These are phyloP conservation scores for Chironomus tepperi DNA, from an alignment of 1,140 invertebrate species.

Conservation along the genomic window DNA sequence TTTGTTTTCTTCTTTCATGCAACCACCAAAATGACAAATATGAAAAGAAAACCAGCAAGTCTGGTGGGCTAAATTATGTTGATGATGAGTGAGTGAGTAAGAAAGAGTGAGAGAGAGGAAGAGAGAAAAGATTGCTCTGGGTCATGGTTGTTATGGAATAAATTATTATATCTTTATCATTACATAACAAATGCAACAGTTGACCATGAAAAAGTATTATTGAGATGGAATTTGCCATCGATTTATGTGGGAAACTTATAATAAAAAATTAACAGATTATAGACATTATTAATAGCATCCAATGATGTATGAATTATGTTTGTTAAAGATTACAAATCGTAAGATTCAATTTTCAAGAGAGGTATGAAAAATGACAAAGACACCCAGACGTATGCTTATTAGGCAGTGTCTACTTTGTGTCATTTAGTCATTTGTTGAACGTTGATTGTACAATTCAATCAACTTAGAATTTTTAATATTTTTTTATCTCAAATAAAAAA, in stretches of 20 bases:
- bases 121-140: slow-evolving; percentile 12
- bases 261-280: neutral
- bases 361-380: too few species aligned
- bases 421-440: neutral
- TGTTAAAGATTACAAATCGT: slow-evolving; percentile 7
- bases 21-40: too few species aligned
- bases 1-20: neutral
- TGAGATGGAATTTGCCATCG: neutral
- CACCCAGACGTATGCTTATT: too few species aligned
- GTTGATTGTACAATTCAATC: slow-evolving; percentile 3
- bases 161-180: neutral
- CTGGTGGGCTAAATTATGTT: too few species aligned
- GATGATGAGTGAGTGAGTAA: neutral
- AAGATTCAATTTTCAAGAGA: slow-evolving; percentile 6
- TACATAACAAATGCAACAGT: slow-evolving; percentile 1
- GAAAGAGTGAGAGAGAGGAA: neutral
- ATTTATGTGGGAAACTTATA: neutral
- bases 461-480: neutral
- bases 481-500: too few species aligned
- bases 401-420: neutral
- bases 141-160: slow-evolving; percentile 17
- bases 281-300: slow-evolving; percentile 2
- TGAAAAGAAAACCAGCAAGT: too few species aligned
- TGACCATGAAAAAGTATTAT: neutral
- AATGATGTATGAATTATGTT: slow-evolving; percentile 6